Evolutionary conservation across 2,888 invertebrate species (phyloP), one percentile per base, ranked within the genome.

Genomic region (Coleophora flavipennella): DNA sequence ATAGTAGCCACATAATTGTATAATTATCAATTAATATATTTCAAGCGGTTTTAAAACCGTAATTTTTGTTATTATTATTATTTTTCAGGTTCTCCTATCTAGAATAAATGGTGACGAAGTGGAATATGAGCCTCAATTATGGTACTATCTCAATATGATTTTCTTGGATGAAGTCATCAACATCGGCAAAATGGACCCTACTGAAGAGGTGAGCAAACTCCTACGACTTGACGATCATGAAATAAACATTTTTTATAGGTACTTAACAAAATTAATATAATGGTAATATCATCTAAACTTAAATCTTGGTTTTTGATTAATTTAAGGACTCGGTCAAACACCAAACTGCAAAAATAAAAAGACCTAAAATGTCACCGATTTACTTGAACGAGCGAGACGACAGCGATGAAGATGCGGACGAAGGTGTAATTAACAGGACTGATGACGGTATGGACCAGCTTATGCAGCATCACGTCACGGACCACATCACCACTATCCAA

Each of bases 131-230:
- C 43, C 42, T 1, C 9, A 12, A 6, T 33, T 44, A 11, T 54
- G 54, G 51, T 54, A 54, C 32, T 54, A 50, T 33, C 34, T 45
- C 1, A 36, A 38, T 2, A 6, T 54, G 35, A 38, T 42, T 1
- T 53, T 53, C 32, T 32, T 53, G n/a, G 42, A 44, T 11, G 40
- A 43, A 26, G 39, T 45, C 27, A 12, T 20, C 26, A 31, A 36
- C 27, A 38, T 31, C 13, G 32, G 26, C 33, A 39, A 31, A 13
- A 8, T 38, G 9, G 33, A 34, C 2, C 4, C 20, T 3, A 38
- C 29, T 29, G 28, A 4, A 27, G 34, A 28, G 33, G 35, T 28
- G 28, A 14, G 28, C 12, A 35, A 11, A 20, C 6, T 4, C 6
- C 20, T 20, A n/a, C n/a, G n/a, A n/a, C n/a, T n/a, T n/a, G n/a